phyloP scores from a whole-genome alignment of 2,888 invertebrate species.

The Lithodes maja region DNA sequence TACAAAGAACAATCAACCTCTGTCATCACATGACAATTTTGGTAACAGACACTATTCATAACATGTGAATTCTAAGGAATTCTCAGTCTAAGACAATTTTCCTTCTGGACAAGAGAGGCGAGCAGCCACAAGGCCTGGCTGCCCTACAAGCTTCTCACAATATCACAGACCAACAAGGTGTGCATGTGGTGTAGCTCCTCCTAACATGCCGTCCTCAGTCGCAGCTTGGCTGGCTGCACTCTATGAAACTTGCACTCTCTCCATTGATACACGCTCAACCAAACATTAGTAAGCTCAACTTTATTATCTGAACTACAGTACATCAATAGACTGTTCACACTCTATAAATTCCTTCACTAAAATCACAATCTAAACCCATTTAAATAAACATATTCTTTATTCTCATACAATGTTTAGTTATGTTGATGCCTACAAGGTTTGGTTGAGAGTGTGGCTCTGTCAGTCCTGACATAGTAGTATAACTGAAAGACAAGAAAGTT shows the following conservation, averaged over 20 bases:
- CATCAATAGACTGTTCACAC: no score
- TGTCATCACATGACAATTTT: constrained; percentile 65
- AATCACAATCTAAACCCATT: no score
- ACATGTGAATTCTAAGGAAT: constrained; percentile 65
- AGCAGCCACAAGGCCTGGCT: constrained; percentile 35
- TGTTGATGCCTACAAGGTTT: constrained; percentile 43
- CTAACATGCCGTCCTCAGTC: constrained; percentile 67
- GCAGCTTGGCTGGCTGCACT: constrained; percentile 66
- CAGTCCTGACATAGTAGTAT: constrained; percentile 61
- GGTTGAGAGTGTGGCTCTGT: constrained; percentile 62
- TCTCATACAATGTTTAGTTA: not conserved
- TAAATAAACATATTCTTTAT: no score
- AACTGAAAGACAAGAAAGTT: constrained; percentile 66
- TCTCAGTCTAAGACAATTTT: constrained; percentile 66
- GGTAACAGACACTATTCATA: constrained; percentile 64
- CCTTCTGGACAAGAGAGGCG: constrained; percentile 61
- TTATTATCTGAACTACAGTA: not conserved
- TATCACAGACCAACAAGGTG: constrained; percentile 69
- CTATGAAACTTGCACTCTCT: constrained; percentile 66
- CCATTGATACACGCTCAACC: constrained; percentile 59
- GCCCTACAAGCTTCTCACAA: constrained; percentile 65
- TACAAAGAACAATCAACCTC: constrained; percentile 64
- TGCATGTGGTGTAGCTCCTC: constrained; percentile 68
- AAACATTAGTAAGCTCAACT: constrained; percentile 48
- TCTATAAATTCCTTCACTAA: no score